phyloP scores from a whole-genome alignment of 35 echinoderm and acorn worm genomes.

The Ophiothrix spiculata region DNA sequence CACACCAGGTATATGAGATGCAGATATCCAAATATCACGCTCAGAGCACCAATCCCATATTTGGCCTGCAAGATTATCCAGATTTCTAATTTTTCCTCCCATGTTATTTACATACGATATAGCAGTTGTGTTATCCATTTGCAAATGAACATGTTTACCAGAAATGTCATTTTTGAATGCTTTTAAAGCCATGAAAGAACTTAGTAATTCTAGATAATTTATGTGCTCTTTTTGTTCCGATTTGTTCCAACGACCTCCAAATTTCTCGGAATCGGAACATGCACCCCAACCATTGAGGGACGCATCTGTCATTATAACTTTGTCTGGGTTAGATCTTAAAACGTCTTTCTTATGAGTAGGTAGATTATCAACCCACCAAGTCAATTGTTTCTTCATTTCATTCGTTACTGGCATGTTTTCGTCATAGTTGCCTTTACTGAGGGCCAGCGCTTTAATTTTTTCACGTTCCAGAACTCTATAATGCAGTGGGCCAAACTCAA shows the following conservation, averaged over 20 bases:
- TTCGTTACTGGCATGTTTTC: background rate
- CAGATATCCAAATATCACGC: background rate
- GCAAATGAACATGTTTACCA: background rate
- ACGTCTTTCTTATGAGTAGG: background rate
- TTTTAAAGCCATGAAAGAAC: background rate
- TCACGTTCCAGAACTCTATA: conserved; percentile 2
- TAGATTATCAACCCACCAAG: background rate
- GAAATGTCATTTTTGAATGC: background rate
- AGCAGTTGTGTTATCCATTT: background rate
- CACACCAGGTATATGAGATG: background rate
- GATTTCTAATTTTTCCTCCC: background rate
- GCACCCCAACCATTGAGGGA: conserved; percentile 41
- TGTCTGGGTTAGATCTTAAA: background rate
- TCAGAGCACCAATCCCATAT: background rate
- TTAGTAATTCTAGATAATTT: background rate
- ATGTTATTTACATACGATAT: background rate
- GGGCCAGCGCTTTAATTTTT: background rate
- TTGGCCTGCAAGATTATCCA: background rate
- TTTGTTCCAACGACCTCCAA: background rate
- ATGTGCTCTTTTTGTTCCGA: background rate
- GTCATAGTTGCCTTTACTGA: background rate
- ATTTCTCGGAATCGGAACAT: background rate
- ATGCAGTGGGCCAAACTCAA: background rate
- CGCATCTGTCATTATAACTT: conserved; percentile 39
- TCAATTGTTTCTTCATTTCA: background rate